These are phyloP conservation scores for Cossypha polioptera DNA, from an alignment of 2,797 vertebrate species.

Conservation along the genomic window DNA sequence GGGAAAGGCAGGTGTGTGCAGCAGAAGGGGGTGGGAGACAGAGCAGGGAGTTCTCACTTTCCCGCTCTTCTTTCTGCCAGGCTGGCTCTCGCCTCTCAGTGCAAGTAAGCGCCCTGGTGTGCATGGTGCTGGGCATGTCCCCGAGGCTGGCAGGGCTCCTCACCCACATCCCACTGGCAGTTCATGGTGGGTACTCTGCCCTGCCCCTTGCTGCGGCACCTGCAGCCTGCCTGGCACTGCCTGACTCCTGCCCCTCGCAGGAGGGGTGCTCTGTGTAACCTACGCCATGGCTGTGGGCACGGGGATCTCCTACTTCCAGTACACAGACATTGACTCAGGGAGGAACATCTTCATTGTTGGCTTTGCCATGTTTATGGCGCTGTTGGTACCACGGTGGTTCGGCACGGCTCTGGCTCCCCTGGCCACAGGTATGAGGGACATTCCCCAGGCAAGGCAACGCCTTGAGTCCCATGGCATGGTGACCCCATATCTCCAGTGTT, in stretches of 20 bases:
- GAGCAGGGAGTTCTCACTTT: background rate
- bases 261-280: conserved; percentile 81
- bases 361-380: conserved; percentile 85
- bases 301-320: conserved; percentile 84
- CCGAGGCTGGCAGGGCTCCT: conserved; percentile 75
- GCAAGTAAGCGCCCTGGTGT: conserved; percentile 69
- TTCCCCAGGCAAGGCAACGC: background rate
- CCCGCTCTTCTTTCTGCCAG: conserved; percentile 42
- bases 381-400: conserved; percentile 83
- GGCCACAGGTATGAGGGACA: conserved; percentile 72
- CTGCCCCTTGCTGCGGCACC: fast-evolving
- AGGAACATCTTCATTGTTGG: conserved; percentile 87
- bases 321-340: conserved; percentile 83
- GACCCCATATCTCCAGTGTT: fast-evolving
- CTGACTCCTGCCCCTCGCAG: conserved; percentile 56
- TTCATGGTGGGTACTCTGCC: conserved; percentile 75
- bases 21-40: fast-evolving
- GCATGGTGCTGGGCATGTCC: conserved; percentile 78
- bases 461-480: background rate
- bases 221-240: background rate
- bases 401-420: conserved; percentile 39
- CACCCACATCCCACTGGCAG: conserved; percentile 74
- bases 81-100: conserved; percentile 73
- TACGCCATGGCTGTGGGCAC: conserved; percentile 79
- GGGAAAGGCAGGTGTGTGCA: background rate